A percentile compares a stretch with the other conserved stretches of the same genome.
Conservation (phyloP, 2,888 invertebrate species). For the Napeogenes inachia region DNA sequence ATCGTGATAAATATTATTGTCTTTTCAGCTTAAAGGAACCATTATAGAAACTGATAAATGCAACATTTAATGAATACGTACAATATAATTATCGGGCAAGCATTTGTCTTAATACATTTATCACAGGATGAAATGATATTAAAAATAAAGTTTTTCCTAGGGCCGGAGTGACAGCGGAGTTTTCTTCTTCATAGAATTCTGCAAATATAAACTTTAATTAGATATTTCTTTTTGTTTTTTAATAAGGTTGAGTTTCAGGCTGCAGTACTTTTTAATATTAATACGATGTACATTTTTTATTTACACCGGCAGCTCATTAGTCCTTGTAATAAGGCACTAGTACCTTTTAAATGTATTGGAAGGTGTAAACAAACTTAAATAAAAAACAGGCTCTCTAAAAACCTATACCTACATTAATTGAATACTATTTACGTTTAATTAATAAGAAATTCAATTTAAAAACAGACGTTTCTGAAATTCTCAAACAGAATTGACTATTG, state of each 20-base stretch:
- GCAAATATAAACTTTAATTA: slow-evolving; percentile 35
- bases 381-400: too few relatives aligned
- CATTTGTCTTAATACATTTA: slow-evolving; percentile 39
- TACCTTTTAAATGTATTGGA: too few relatives aligned
- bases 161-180: slow-evolving; percentile 43
- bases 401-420: too few relatives aligned
- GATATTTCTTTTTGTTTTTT: slow-evolving; percentile 9
- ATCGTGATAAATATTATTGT: slow-evolving; percentile 46
- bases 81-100: slow-evolving; percentile 48
- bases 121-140: slow-evolving; percentile 41
- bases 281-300: slow-evolving; percentile 23
- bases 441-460: neutral
- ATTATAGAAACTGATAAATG: slow-evolving; percentile 28
- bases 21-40: slow-evolving; percentile 48
- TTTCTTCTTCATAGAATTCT: slow-evolving; percentile 59
- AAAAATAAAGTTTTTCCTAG: slow-evolving; percentile 39
- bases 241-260: slow-evolving; percentile 4
- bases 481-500: slow-evolving; percentile 10
- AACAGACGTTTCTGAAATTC: neutral
- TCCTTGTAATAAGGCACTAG: slow-evolving; percentile 16
- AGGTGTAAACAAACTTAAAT: too few relatives aligned
- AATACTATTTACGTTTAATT: too few relatives aligned
- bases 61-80: slow-evolving; percentile 22
- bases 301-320: slow-evolving; percentile 21
- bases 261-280: slow-evolving; percentile 8